Conservation (phyloP, 2,888 invertebrate species). For the Neoaliturus tenellus region DNA sequence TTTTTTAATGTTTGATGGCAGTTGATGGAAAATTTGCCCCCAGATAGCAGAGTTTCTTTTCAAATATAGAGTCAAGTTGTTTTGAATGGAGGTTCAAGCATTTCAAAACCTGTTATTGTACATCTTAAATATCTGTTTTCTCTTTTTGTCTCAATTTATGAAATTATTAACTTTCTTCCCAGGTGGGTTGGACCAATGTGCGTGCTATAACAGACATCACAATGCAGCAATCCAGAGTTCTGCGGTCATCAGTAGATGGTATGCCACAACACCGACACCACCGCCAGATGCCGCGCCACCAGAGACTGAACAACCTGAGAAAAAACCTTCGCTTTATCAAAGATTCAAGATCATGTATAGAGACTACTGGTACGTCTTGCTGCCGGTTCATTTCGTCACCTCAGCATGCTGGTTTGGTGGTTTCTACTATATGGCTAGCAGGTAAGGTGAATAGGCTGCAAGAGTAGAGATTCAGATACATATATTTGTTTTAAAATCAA, state of each 20-base stretch:
- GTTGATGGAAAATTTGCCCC: no score
- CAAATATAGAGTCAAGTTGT: no score
- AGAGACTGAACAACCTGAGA: slow-evolving; percentile 43
- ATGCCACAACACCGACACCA: background rate
- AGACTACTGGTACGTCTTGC: slow-evolving; percentile 97
- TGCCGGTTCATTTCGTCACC: slow-evolving; percentile 94
- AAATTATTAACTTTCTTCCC: background rate
- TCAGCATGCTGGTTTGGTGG: slow-evolving; percentile 92
- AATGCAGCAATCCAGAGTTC: background rate
- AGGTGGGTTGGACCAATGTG: background rate
- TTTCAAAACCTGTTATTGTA: no score
- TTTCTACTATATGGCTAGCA: slow-evolving; percentile 91
- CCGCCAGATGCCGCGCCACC: background rate
- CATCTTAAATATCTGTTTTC: no score
- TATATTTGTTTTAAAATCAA: no score
- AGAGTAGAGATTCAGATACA: no score
- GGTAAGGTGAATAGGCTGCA: slow-evolving; percentile 78
- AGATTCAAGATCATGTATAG: slow-evolving; percentile 94
- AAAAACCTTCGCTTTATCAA: slow-evolving; percentile 82
- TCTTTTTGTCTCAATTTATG: no score
- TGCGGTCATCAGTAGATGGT: background rate
- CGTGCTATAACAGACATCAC: background rate
- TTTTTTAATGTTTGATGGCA: no score
- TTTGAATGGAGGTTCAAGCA: no score
- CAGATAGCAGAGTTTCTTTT: no score